Evolutionary conservation across 2,888 invertebrate species (phyloP), one percentile per base, ranked within the genome.

Genomic region (Zhuqinia jingwanae): DNA sequence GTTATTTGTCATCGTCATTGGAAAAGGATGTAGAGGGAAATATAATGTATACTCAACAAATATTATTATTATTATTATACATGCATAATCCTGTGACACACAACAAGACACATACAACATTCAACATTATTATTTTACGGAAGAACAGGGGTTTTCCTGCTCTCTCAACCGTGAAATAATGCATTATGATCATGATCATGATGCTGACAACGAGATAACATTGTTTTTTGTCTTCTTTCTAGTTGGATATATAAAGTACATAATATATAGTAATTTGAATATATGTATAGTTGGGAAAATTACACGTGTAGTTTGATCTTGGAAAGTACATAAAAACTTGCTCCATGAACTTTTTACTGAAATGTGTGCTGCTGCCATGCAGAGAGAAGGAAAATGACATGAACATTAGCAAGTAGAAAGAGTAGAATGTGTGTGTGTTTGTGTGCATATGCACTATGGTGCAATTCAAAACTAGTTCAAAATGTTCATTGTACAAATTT

Each of bases 131-230:
- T 86, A 81, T 85, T 58, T n/a, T 8, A 36, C 3, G 36, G 36
- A 36, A 81, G 58, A 86, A 78, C 77, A 86, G 77, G 86, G 86
- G 42, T 86, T 86, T 86, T 86, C 86, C 56, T 86, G 86, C 77
- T 86, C 86, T 76, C 45, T 76, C 56, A 86, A 75, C 77, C 86
- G 81, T 86, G 86, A 86, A 86, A 86, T 86, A 86, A 86, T 86
- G 86, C 86, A 81, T 86, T 86, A 86, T 81, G 86, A 81, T 86
- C 81, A 86, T 81, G 86, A 81, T 86, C 81, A 86, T 86, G 86
- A 86, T 70, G 76, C 80, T 60, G 79, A 85, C 76, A 85, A 77
- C 15, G 36, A 80, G 85, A 81, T 70, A 68, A 17, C 65, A 77
- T 53, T 50, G 58, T 56, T 73, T 60, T 36, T n/a, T n/a, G n/a